Evolutionary conservation across 2,113 vertebrate genomes (phyloP).

Genomic region (Todiramphus saurophagus): DNA sequence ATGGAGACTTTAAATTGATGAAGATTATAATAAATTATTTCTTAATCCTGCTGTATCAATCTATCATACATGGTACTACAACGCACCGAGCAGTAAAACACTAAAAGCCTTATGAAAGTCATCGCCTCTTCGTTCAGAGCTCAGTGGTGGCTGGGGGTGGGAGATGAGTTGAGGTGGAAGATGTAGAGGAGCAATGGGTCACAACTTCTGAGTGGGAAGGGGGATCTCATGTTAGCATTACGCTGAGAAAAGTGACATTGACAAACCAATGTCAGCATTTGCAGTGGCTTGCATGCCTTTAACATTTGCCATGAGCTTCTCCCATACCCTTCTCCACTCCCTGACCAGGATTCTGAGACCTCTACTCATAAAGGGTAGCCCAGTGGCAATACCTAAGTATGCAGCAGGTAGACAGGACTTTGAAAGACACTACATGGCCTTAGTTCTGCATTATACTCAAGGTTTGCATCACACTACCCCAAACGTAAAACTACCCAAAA

Average conservation of each 20-base stretch:
- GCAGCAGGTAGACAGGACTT: not conserved
- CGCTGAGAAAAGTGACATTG: accelerated
- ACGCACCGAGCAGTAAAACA: not conserved
- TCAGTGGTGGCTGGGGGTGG: not conserved
- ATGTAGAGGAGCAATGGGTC: accelerated
- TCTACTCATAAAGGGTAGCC: not conserved
- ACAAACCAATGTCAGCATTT: accelerated
- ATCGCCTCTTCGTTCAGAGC: not conserved
- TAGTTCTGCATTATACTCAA: not conserved
- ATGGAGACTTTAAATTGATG: slow-evolving; percentile 74
- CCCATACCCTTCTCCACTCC: not conserved
- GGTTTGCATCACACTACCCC: not conserved
- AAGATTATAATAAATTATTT: slow-evolving; percentile 68
- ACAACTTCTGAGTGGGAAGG: not conserved
- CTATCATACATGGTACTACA: slow-evolving; percentile 43
- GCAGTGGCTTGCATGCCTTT: not conserved
- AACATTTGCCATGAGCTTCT: not conserved
- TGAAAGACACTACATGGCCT: not conserved
- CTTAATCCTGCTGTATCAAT: slow-evolving; percentile 61
- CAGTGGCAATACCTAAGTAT: not conserved
- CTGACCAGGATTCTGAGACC: not conserved
- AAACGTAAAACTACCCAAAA: not conserved
- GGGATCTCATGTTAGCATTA: accelerated
- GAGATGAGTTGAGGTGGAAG: not conserved
- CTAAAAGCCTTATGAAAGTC: slow-evolving; percentile 47